These are phyloP conservation scores for Coelogynopora nodosa DNA, from an alignment of 2,888 invertebrate genomes.

Conservation along the genomic window DNA sequence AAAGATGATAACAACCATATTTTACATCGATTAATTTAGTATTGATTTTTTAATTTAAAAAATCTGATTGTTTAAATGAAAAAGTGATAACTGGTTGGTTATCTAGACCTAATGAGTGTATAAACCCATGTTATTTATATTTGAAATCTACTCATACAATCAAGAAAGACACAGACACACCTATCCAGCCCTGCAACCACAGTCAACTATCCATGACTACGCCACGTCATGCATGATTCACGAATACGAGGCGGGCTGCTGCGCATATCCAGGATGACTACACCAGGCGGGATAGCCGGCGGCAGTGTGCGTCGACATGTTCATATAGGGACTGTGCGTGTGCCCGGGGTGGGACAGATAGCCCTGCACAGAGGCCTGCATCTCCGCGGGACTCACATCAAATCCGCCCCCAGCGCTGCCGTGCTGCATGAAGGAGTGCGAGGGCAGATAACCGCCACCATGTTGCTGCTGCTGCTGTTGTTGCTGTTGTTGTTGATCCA, in stretches of 20 bases:
- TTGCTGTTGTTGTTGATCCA: background rate
- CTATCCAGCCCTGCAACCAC: background rate
- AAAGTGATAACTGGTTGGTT: too few relatives aligned
- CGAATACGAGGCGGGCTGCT: background rate
- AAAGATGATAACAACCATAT: too few relatives aligned
- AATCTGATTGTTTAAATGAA: too few relatives aligned
- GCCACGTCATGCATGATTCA: too few relatives aligned
- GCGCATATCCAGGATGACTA: background rate
- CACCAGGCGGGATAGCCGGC: background rate
- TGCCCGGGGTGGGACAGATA: background rate
- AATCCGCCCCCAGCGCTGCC: background rate
- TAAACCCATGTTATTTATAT: too few relatives aligned
- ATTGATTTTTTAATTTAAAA: too few relatives aligned
- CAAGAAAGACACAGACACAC: background rate
- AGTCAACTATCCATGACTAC: too few relatives aligned
- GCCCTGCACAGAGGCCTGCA: background rate
- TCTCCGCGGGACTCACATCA: background rate
- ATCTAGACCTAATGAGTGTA: too few relatives aligned
- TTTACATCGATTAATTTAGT: too few relatives aligned
- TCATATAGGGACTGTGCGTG: slow-evolving; percentile 12
- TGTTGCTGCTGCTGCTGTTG: background rate
- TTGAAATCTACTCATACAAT: background rate
- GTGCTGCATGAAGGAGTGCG: background rate
- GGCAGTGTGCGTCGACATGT: background rate
- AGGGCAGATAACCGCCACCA: background rate